These are phyloP conservation scores for Mallotus villosus DNA, from an alignment of 2,797 vertebrate genomes.

Conservation along the genomic window DNA sequence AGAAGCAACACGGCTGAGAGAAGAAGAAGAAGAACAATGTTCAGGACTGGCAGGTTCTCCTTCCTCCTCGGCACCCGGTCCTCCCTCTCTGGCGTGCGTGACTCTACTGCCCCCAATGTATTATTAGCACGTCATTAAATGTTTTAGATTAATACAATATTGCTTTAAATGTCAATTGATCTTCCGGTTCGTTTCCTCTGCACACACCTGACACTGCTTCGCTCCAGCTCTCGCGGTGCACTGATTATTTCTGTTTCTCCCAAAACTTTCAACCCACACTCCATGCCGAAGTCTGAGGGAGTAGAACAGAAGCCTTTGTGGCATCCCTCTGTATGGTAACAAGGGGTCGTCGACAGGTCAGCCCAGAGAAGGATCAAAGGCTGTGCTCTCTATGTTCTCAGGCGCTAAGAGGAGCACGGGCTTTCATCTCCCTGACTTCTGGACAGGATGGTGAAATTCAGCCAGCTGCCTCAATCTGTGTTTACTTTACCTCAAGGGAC, in stretches of 20 bases:
- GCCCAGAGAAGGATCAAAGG: slow-evolving; percentile 73
- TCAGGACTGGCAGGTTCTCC: neutral
- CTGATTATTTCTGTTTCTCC: slow-evolving; percentile 28
- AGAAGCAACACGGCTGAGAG: neutral
- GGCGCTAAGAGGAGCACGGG: slow-evolving; percentile 52
- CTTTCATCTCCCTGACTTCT: slow-evolving; percentile 71
- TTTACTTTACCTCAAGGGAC: slow-evolving; percentile 63
- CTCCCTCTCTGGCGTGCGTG: neutral
- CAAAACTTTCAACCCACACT: slow-evolving; percentile 28
- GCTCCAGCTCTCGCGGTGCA: neutral
- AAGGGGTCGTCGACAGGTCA: slow-evolving; percentile 69
- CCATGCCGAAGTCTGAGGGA: slow-evolving; percentile 53
- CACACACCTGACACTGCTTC: slow-evolving; percentile 12
- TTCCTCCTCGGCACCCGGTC: neutral
- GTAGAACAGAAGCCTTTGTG: slow-evolving; percentile 66
- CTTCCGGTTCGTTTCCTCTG: slow-evolving; percentile 1
- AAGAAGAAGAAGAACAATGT: neutral
- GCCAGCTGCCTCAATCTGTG: slow-evolving; percentile 57
- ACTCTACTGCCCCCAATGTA: too few relatives aligned
- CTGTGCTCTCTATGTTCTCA: slow-evolving; percentile 46
- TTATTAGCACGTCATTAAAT: too few relatives aligned
- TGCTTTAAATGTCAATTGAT: too few relatives aligned
- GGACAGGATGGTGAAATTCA: slow-evolving; percentile 65
- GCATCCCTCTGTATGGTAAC: slow-evolving; percentile 46
- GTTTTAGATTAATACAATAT: too few relatives aligned